These are phyloP conservation scores for Hylaeus volcanicus DNA, from an alignment of 1,140 invertebrate species.

Conservation along the genomic window DNA sequence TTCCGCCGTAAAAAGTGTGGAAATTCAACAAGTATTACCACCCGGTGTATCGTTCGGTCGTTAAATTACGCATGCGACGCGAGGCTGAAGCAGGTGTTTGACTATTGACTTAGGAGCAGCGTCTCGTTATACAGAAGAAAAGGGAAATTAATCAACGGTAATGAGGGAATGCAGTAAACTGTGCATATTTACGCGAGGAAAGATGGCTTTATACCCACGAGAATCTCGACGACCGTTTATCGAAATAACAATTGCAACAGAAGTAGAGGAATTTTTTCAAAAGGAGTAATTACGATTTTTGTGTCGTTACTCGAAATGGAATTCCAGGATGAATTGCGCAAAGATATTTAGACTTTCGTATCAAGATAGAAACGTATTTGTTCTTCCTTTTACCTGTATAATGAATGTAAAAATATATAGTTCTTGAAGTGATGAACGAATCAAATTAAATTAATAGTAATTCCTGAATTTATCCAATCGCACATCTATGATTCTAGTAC, in stretches of 20 bases:
- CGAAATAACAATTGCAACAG: neutral
- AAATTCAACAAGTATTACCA: neutral
- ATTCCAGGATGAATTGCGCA: neutral
- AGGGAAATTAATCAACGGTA: constrained; percentile 6
- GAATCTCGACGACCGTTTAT: neutral
- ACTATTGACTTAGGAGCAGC: neutral
- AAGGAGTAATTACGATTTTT: neutral
- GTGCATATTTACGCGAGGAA: neutral
- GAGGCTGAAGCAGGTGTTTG: neutral
- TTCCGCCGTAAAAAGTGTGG: neutral
- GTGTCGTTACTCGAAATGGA: too few species aligned
- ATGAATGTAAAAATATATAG: too few species aligned
- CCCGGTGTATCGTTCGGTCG: neutral
- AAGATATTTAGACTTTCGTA: neutral
- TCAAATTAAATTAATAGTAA: too few species aligned
- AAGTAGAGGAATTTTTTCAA: neutral
- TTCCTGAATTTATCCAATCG: too few species aligned
- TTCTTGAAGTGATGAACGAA: too few species aligned
- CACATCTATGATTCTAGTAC: too few species aligned
- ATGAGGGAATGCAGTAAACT: too few species aligned
- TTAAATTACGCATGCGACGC: neutral
- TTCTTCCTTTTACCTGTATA: too few species aligned
- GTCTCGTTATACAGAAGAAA: neutral
- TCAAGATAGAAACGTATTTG: too few species aligned
- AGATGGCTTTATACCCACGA: too few species aligned